Evolutionary conservation across 2,888 invertebrate genomes (phyloP), one percentile per base, ranked within the genome.

Genomic region (Neuroscelio doddi): DNA sequence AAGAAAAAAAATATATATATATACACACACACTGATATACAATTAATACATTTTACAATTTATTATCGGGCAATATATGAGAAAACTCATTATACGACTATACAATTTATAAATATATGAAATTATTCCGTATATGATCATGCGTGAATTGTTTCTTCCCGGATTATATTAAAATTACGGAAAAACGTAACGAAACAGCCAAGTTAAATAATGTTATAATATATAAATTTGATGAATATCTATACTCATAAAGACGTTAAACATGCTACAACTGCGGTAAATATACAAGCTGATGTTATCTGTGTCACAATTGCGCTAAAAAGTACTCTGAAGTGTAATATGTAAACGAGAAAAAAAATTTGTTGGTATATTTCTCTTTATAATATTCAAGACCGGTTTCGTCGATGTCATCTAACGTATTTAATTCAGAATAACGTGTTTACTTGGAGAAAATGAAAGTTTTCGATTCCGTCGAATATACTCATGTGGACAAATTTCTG

Each of bases 181-280:
- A n/a, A n/a, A n/a, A n/a, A n/a, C n/a, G n/a, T n/a, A n/a, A n/a
- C n/a, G n/a, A n/a, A 3, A 9, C 30, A 9, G 30, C 9, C 9
- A 34, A 50, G 34, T 26, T 45, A 14, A 56, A 45, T 39, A 39
- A 56, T 56, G 45, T 50, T 44, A 46, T n/a, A 46, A 61, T 55
- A 55, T 32, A 49, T 39, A 38, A 49, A 56, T 46, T 21, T 53
- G 51, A 24, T 38, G 44, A 39, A 45, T 50, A 46, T 59, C 39
- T 42, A 49, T 36, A 44, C 46, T 59, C 59, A 59, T 65, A 59
- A 58, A 65, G 64, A 65, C 59, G 56, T 65, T 29, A 55, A 51
- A 47, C 50, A 42, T n/a, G 49, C 50, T 39, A 41, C 44, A 30
- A 38, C n/a, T 10, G 38, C 26, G 10, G 21, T 21, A 21, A 21